These are phyloP conservation scores for Heterohyrax brucei DNA, from an alignment of 2,797 vertebrate genomes.

Conservation along the genomic window DNA sequence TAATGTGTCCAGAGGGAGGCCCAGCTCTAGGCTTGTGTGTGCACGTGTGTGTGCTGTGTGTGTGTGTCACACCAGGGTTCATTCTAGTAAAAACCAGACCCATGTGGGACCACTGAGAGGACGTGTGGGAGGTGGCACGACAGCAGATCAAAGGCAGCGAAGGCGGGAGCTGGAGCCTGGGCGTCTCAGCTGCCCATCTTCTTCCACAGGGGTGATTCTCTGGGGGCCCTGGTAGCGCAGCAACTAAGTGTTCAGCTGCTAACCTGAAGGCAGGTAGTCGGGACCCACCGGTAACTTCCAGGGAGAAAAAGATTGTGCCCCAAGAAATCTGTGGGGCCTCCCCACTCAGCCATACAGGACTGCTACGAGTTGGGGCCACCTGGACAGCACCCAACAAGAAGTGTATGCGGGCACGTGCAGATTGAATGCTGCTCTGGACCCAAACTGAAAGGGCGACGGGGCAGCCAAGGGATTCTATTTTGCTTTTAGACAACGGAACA, in stretches of 20 bases:
- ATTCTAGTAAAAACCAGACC: background rate
- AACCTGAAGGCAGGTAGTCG: background rate
- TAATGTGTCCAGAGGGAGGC: accelerated
- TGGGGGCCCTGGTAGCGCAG: background rate
- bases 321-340: background rate
- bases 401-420: background rate
- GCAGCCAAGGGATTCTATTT: background rate
- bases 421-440: background rate
- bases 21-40: too few species aligned
- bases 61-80: accelerated
- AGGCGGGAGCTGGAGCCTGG: accelerated
- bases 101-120: background rate
- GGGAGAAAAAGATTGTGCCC: background rate
- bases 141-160: background rate
- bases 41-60: background rate
- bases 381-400: too few species aligned
- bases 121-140: accelerated
- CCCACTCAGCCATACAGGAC: too few species aligned
- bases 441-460: background rate
- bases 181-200: background rate
- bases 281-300: background rate
- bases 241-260: background rate
- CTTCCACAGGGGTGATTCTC: background rate
- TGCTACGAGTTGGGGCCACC: too few species aligned
- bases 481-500: background rate